Evolutionary conservation across 2,113 vertebrate genomes (phyloP).

Genomic region (Arizona elegans): DNA sequence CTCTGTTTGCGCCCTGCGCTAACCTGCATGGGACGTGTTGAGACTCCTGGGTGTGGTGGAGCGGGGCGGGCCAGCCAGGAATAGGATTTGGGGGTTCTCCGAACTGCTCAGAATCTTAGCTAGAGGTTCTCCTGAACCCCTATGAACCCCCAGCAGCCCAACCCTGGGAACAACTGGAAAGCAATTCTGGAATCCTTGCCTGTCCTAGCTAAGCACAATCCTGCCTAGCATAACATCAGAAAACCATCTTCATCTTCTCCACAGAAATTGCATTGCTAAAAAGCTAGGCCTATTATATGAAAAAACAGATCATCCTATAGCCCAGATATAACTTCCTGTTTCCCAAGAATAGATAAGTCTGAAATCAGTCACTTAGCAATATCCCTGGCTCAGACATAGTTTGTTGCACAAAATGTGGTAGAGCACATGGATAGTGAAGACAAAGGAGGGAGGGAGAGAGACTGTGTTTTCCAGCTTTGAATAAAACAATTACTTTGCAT

Average conservation of each 20-base stretch:
- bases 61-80: too few species aligned
- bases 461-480: background rate
- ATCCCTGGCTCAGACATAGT: background rate
- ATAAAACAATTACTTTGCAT: background rate
- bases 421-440: background rate
- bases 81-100: too few species aligned
- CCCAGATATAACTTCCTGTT: background rate
- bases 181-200: background rate
- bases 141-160: too few species aligned
- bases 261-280: background rate
- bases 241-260: conserved; percentile 15
- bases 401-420: background rate
- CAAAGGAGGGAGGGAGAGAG: background rate
- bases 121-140: too few species aligned
- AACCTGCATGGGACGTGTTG: too few species aligned
- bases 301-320: background rate
- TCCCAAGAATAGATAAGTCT: conserved; percentile 9
- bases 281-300: background rate
- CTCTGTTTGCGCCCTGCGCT: too few species aligned
- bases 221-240: background rate
- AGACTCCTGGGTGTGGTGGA: too few species aligned
- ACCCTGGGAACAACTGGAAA: conserved; percentile 6
- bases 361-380: conserved; percentile 3
- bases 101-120: too few species aligned
- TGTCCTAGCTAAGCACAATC: background rate